Base-by-base conservation (phyloP, 2,888 invertebrate species). In the Atethmia centrago region DNA sequence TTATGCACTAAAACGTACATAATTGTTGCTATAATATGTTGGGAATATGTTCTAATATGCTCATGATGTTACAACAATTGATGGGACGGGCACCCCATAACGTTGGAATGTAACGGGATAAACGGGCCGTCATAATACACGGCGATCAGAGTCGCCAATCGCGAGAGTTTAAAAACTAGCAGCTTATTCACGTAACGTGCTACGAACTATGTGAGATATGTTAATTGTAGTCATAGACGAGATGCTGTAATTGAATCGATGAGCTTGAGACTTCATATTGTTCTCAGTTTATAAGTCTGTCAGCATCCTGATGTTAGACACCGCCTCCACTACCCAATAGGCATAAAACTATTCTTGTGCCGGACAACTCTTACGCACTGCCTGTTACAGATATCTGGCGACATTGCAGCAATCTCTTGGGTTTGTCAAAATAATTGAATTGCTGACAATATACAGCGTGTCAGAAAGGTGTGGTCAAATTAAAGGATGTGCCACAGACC, bases 141-240 rank as follows among this genome's bases (percentile, higher is more conserved):
- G 8, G 66, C 62, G 61, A 77, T 71, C 77, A 72, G 53, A 53
- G 59, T 58, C 63, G 56, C 61, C 31, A 72, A 78, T 72, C 72
- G 58, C 53, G 9, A 45, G 8, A 68, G 47, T 64, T 71, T 86
- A 76, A 74, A 74, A 76, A 74, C 64, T 45, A 70, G 21, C 62
- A 68, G 69, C 80, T 83, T 86, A 86, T 76, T 77, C 68, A 58
- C 53, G 21, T 59, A 77, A 69, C 58, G 71, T 64, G 74, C 68
- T 68, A 69, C 63, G 74, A 77, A 71, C 67, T 67, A 53, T 67
- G 45, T 73, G 71, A 80, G 61, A 75, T 75, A 84, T 65, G 69
- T 68, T 83, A 77, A 83, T 85, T 85, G 74, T 58, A 58, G 28
- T 51, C 58, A 36, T 59, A 71, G 55, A 72, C 71, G n/a, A 36